A percentile compares a stretch with the other conserved stretches of the same genome.
phyloP scores from a whole-genome alignment of 2,113 vertebrate genomes.

The Stigmatopora argus region DNA sequence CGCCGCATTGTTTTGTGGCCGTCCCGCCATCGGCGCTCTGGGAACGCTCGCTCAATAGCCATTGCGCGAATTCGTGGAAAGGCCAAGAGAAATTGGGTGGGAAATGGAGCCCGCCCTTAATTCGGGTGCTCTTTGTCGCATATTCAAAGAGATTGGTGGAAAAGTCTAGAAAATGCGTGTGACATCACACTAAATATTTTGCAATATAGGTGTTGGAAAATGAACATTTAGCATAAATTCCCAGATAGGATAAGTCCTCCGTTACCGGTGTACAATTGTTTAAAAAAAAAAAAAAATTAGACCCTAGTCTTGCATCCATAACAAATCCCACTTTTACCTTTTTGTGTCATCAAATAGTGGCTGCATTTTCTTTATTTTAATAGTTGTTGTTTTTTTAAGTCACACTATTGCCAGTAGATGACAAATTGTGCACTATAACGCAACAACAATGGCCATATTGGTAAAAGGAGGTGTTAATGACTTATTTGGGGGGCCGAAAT shows the following conservation, averaged over 20 bases:
- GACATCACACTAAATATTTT: too few relatives aligned
- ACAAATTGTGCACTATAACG: not conserved
- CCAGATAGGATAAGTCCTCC: too few relatives aligned
- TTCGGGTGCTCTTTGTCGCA: conserved; percentile 18
- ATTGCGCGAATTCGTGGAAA: conserved; percentile 42
- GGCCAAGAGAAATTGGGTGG: conserved; percentile 19
- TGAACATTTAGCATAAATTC: too few relatives aligned
- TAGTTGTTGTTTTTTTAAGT: not conserved
- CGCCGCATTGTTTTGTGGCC: conserved; percentile 53
- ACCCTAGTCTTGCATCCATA: too few relatives aligned
- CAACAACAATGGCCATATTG: not conserved
- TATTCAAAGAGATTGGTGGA: not conserved
- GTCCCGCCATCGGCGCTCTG: conserved; percentile 33
- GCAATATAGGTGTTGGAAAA: too few relatives aligned
- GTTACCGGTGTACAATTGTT: too few relatives aligned
- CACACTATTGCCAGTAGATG: not conserved
- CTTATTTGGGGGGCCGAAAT: conserved; percentile 42
- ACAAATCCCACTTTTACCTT: too few relatives aligned
- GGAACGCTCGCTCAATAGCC: conserved; percentile 33
- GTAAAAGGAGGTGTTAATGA: not conserved
- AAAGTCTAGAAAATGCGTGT: not conserved
- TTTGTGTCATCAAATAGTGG: too few relatives aligned
- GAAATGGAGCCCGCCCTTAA: conserved; percentile 26
- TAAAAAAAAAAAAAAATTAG: too few relatives aligned
- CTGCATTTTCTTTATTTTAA: too few relatives aligned